These are phyloP conservation scores for Hydrochoerus hydrochaeris DNA, from an alignment of 2,113 vertebrate species.

Conservation along the genomic window DNA sequence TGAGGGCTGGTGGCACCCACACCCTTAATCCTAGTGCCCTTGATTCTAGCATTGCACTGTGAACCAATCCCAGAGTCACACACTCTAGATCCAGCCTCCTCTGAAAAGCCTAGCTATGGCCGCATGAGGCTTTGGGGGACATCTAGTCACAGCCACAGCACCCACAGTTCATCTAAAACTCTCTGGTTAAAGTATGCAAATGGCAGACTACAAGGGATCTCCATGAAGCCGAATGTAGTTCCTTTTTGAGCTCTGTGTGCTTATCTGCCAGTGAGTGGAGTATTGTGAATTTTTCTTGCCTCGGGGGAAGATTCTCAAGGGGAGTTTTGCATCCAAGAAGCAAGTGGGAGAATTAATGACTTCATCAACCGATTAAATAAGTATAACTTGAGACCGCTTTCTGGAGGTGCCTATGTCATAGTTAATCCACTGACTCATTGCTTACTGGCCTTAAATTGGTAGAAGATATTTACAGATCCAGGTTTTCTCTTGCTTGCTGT, in stretches of 20 bases:
- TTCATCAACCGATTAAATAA: conserved; percentile 22
- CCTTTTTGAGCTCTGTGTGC: background rate
- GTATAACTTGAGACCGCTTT: background rate
- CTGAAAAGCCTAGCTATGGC: background rate
- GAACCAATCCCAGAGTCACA: background rate
- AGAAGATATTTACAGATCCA: background rate
- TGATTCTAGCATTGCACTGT: background rate
- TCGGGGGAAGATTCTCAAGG: background rate
- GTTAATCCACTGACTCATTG: background rate
- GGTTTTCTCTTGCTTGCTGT: rapidly evolving
- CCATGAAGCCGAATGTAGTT: too few species aligned
- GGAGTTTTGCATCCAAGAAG: background rate
- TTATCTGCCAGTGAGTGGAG: background rate
- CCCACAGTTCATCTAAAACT: background rate
- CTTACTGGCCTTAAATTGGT: conserved; percentile 35
- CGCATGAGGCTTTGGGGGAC: background rate
- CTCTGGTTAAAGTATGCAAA: background rate
- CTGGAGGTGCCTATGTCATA: background rate
- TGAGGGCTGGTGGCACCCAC: background rate
- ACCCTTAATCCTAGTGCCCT: background rate
- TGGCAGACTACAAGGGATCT: too few species aligned
- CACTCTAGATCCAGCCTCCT: background rate
- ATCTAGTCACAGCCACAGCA: background rate
- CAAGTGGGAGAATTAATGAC: background rate
- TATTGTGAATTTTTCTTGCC: background rate